phyloP scores from a whole-genome alignment of 2,113 vertebrate genomes.

The Prietella phreatophila region DNA sequence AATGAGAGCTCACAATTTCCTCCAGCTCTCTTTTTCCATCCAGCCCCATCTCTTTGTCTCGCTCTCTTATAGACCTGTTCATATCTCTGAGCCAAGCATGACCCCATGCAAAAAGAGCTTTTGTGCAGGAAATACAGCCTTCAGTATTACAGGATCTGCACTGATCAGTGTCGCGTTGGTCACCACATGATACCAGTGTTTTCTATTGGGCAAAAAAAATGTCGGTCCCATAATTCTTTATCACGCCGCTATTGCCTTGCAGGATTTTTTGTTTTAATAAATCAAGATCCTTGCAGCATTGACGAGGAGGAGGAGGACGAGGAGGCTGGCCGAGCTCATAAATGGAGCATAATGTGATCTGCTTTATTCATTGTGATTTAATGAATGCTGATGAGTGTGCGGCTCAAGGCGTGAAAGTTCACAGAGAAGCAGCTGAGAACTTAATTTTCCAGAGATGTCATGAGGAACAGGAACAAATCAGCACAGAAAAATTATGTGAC shows the following conservation, averaged over 20 bases:
- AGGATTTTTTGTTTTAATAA: conserved; percentile 23
- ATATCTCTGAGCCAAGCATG: conserved; percentile 29
- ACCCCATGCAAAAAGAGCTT: conserved; percentile 29
- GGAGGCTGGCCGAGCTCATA: conserved; percentile 26
- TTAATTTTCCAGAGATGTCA: conserved; percentile 5
- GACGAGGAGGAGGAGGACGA: not conserved
- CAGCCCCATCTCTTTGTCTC: not conserved
- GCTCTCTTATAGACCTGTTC: conserved; percentile 27
- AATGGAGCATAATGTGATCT: conserved; percentile 14
- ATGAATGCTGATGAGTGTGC: conserved; percentile 8
- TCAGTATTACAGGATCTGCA: conserved; percentile 7
- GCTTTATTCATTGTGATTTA: conserved; percentile 24
- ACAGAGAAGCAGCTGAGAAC: conserved; percentile 21
- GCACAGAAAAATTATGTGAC: not conserved
- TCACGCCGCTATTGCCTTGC: not conserved
- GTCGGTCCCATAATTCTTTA: conserved; percentile 19
- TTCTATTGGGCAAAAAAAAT: conserved; percentile 23
- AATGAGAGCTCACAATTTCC: conserved; percentile 37
- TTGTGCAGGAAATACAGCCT: conserved; percentile 9
- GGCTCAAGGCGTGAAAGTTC: conserved; percentile 30
- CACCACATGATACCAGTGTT: conserved; percentile 8
- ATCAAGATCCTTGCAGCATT: conserved; percentile 26
- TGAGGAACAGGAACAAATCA: conserved; percentile 12
- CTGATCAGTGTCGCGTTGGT: conserved; percentile 11
- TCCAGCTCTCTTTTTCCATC: not conserved